Evolutionary conservation across 2,113 vertebrate species (phyloP).

Genomic region (Engraulis encrasicolus): DNA sequence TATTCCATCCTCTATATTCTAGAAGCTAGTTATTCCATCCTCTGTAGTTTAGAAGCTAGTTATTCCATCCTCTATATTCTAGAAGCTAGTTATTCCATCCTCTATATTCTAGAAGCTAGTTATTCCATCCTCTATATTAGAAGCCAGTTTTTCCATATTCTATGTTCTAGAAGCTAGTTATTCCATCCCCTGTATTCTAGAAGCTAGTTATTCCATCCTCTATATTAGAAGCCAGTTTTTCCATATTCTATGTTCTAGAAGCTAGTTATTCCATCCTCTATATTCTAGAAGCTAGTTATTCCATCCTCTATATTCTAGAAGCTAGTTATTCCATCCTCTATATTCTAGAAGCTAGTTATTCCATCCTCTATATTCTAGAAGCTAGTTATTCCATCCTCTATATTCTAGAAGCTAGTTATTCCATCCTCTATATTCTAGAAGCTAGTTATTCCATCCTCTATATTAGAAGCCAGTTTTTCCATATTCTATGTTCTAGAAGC

Average conservation of each 20-base stretch:
- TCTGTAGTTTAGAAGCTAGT: not conserved
- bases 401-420: not conserved
- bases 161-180: constrained; percentile 4
- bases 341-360: not conserved
- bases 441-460: not conserved
- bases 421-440: not conserved
- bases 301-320: not conserved
- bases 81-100: not conserved
- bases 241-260: not conserved
- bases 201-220: not conserved
- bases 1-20: not conserved
- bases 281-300: not conserved
- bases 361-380: not conserved
- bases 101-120: not conserved
- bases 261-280: not conserved
- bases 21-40: not conserved
- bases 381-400: not conserved
- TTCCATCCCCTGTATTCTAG: not conserved
- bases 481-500: not conserved
- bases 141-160: not conserved
- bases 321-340: not conserved
- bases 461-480: not conserved
- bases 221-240: not conserved
- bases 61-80: not conserved
- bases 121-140: not conserved